phyloP scores from a whole-genome alignment of 2,888 invertebrate genomes.

The Tipula unca region DNA sequence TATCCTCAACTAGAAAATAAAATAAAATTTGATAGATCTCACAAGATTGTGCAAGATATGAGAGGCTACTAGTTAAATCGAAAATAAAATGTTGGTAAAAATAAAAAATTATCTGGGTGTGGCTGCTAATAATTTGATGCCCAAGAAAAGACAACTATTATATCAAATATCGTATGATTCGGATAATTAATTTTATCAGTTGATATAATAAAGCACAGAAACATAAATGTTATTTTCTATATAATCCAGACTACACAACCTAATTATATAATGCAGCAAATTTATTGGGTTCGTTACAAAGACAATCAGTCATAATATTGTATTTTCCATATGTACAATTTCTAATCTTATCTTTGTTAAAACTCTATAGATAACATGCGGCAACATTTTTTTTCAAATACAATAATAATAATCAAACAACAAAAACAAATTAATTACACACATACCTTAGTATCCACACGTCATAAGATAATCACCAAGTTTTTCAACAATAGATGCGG shows the following conservation, averaged over 20 bases:
- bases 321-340: background rate
- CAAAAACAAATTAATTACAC: background rate
- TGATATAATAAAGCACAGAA: background rate
- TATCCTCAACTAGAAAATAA: too few species aligned
- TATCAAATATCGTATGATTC: background rate
- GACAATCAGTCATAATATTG: background rate
- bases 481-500: constrained; percentile 93
- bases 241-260: background rate
- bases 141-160: background rate
- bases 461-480: constrained; percentile 94
- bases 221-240: background rate
- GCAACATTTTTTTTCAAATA: background rate
- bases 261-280: background rate
- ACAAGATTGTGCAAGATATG: too few species aligned
- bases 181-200: background rate
- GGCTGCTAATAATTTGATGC: background rate
- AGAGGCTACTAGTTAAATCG: background rate
- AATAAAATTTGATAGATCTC: too few species aligned
- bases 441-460: constrained; percentile 83
- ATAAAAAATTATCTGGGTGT: background rate
- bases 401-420: background rate
- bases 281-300: background rate
- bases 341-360: background rate
- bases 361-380: background rate
- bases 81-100: background rate